A percentile compares a stretch with the other conserved stretches of the same genome.
phyloP scores from a whole-genome alignment of 2,797 vertebrate species.

The Falco berigora region DNA sequence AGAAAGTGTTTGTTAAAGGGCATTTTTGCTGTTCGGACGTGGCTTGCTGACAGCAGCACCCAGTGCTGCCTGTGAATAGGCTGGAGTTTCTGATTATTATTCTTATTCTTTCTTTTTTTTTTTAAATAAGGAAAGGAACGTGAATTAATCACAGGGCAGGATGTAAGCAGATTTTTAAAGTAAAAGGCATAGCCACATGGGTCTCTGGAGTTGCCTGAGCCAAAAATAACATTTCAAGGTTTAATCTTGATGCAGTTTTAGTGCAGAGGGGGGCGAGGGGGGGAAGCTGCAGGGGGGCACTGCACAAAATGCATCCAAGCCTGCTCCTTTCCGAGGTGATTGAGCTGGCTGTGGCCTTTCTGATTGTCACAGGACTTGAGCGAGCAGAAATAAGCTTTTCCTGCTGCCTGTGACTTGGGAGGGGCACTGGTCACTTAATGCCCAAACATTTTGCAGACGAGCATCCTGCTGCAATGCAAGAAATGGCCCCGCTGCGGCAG shows the following conservation, averaged over 20 bases:
- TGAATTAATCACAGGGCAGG: constrained; percentile 43
- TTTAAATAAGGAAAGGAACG: constrained; percentile 16
- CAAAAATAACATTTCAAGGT: constrained; percentile 43
- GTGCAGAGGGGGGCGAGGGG: no score
- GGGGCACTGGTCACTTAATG: not conserved
- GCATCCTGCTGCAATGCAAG: not conserved
- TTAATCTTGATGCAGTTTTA: not conserved
- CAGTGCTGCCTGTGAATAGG: not conserved
- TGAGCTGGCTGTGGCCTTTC: not conserved
- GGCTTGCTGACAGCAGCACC: not conserved
- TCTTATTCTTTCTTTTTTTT: not conserved
- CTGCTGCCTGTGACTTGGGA: not conserved
- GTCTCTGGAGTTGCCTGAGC: not conserved
- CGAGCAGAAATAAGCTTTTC: not conserved
- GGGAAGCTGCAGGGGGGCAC: not conserved
- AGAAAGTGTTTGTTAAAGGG: not conserved
- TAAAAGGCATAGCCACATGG: not conserved
- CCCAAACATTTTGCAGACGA: not conserved
- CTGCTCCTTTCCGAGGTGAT: not conserved
- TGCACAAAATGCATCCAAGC: not conserved
- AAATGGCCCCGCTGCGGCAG: not conserved
- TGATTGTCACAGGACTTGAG: not conserved
- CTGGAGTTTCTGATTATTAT: not conserved
- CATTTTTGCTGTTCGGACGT: not conserved
- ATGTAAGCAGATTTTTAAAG: constrained; percentile 43